phyloP scores from a whole-genome alignment of 2,797 vertebrate species.

The Nannoperca australis region DNA sequence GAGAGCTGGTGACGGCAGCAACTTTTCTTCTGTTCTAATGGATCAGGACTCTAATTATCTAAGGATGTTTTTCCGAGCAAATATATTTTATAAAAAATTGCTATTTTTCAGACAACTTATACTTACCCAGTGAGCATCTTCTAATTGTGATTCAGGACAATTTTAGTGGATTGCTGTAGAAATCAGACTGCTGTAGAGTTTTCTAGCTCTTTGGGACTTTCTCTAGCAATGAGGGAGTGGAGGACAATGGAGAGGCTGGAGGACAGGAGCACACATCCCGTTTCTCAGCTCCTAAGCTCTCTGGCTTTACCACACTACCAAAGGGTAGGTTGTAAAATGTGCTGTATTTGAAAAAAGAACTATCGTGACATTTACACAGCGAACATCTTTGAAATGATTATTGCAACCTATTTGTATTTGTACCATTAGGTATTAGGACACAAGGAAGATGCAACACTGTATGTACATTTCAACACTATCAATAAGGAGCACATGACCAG shows the following conservation, averaged over 20 bases:
- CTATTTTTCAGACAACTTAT: slow-evolving; percentile 6
- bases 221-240: slow-evolving; percentile 77
- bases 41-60: slow-evolving; percentile 48
- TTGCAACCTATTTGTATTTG: neutral
- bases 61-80: neutral
- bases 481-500: neutral
- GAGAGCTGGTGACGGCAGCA: slow-evolving; percentile 36
- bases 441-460: neutral
- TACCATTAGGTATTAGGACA: neutral
- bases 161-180: slow-evolving; percentile 26
- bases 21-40: slow-evolving; percentile 37
- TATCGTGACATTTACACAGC: neutral
- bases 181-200: slow-evolving; percentile 31
- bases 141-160: slow-evolving; percentile 20
- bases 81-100: slow-evolving; percentile 23
- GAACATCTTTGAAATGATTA: neutral
- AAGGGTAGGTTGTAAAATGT: slow-evolving; percentile 80
- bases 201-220: slow-evolving; percentile 26
- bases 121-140: slow-evolving; percentile 11
- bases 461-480: neutral
- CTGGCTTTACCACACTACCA: slow-evolving; percentile 86
- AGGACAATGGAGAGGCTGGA: slow-evolving; percentile 79
- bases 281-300: slow-evolving; percentile 85
- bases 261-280: slow-evolving; percentile 76
- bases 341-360: neutral